Evolutionary conservation across 2,888 invertebrate species (phyloP), one percentile per base, ranked within the genome.

Genomic region (Podabrus alpinus): DNA sequence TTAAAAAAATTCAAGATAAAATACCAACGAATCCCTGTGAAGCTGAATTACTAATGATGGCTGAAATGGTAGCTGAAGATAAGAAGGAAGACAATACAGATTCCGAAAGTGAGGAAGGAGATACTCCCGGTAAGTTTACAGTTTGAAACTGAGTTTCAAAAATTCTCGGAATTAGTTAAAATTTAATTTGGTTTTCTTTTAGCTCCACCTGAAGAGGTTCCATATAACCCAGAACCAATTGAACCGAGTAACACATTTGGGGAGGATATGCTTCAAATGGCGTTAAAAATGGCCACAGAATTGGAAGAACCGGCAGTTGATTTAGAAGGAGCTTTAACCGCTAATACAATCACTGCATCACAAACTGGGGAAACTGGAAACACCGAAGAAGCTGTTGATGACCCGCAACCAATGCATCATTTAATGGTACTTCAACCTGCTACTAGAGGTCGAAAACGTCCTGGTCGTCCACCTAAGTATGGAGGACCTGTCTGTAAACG

Each of bases 31-130:
- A 97, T 92, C 97, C 97, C 0, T 94, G 95, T 80, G 97, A 97
- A 87, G 97, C 97, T 0, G 97, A 97, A 85, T 85, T 97, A 73
- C 88, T 97, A 15, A 96, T 96, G 95, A 97, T 97, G 97, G 97
- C 97, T 0, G 97, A 97, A 86, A 95, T 96, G 93, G 96, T 97
- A 1, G 97, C 96, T 0, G 95, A 93, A 3, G 95, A 95, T 77
- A 94, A 95, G 85, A 95, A 95, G 84, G 91, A 92, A 77, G 93
- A 92, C 69, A 93, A 94, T 79, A 94, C 93, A 15, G 73, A 77
- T 61, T 77, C 77, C 19, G 77, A 77, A 66, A 77, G 72, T 66
- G 71, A 76, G 71, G 68, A 74, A 77, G 21, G 83, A 79, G 17
- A 71, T 64, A 59, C 60, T 16, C 21, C 74, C 16, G 71, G 69